phyloP scores from a whole-genome alignment of 2,113 vertebrate species.

The Rhea pennata region DNA sequence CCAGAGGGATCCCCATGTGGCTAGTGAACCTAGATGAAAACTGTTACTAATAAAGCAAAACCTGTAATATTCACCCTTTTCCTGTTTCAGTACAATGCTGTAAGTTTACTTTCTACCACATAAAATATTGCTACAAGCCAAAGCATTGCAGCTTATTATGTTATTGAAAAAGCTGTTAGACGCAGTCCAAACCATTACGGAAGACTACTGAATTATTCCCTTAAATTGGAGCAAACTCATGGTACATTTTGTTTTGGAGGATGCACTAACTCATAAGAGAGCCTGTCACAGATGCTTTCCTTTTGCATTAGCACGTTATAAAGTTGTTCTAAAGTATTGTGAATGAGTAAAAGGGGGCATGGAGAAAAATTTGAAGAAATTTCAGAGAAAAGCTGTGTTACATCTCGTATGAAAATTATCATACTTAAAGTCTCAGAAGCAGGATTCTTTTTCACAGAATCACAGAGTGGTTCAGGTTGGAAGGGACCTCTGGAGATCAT shows the following conservation, averaged over 20 bases:
- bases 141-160: not conserved
- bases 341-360: not conserved
- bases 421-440: not conserved
- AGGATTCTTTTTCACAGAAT: not conserved
- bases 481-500: too few species aligned
- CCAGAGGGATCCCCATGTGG: not conserved
- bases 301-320: not conserved
- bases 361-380: not conserved
- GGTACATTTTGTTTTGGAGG: not conserved
- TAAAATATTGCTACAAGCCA: not conserved
- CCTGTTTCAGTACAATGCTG: not conserved
- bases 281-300: not conserved
- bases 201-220: not conserved
- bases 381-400: not conserved
- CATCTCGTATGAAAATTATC: not conserved
- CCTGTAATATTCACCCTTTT: not conserved
- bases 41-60: slow-evolving; percentile 8
- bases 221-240: not conserved
- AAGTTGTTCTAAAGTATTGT: not conserved
- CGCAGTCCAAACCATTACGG: not conserved
- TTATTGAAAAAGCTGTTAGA: slow-evolving; percentile 3
- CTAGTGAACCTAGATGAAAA: slow-evolving; percentile 2
- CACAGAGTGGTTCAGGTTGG: too few species aligned
- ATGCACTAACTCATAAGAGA: not conserved
- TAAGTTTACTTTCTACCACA: not conserved